These are phyloP conservation scores for Ormyrus nitidulus DNA, from an alignment of 2,888 invertebrate species.

Conservation along the genomic window DNA sequence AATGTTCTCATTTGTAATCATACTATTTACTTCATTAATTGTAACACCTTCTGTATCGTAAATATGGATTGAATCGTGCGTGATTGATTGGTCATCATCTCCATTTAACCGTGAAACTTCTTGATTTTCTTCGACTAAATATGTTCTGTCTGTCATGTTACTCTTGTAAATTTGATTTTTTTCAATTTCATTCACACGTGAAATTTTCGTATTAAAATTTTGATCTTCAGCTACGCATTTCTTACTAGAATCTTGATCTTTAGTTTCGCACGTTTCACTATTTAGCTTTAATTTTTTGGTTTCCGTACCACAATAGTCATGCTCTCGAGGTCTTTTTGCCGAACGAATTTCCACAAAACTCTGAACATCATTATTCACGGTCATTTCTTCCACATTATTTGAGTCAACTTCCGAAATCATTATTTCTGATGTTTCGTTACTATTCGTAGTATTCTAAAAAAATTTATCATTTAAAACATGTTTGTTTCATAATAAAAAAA, in stretches of 20 bases:
- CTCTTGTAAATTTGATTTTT: too few relatives aligned
- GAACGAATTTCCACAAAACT: constrained; percentile 35
- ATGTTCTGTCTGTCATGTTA: too few relatives aligned
- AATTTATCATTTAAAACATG: neutral
- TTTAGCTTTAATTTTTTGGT: constrained; percentile 43
- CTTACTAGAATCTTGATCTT: neutral
- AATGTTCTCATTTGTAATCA: constrained; percentile 26
- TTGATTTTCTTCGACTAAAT: too few relatives aligned
- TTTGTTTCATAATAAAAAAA: neutral
- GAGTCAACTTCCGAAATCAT: neutral
- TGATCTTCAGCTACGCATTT: neutral
- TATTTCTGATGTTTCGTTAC: neutral
- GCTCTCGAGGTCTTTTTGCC: constrained; percentile 25
- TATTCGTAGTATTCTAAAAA: constrained; percentile 33
- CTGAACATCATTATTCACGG: constrained; percentile 14
- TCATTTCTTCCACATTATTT: neutral
- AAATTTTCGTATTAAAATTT: neutral
- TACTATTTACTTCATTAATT: neutral
- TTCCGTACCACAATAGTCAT: neutral
- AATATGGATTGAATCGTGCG: too few relatives aligned
- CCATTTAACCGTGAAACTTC: too few relatives aligned
- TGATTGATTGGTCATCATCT: too few relatives aligned
- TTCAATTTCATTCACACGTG: neutral
- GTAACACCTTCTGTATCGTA: too few relatives aligned
- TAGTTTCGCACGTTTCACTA: neutral